Base-by-base conservation (phyloP, 1,140 invertebrate species). In the Tyrophagus putrescentiae region DNA sequence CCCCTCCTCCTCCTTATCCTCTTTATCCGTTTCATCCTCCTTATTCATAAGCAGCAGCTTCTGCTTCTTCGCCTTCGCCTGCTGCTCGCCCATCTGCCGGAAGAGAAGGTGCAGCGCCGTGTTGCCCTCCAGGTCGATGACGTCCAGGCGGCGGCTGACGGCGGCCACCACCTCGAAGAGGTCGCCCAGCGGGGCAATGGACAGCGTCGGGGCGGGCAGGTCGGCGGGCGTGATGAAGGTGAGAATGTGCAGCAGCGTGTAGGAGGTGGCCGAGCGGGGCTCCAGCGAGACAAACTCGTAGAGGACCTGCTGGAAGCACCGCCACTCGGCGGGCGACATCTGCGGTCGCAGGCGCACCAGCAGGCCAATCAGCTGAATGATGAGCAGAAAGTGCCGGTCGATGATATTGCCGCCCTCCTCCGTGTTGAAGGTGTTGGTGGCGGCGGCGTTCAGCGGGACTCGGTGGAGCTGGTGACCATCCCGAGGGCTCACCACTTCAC, bases 71-170 rank as follows among this genome's bases (percentile, higher is more conserved):
- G 13, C 75, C 72, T 41, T 71, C 72, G 31, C 77, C 75, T 56
- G 69, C 69, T 56, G 78, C 80, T 70, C 85, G 87, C 29, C 84
- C 85, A 64, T 93, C 77, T 74, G 93, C 89, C 52, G 94, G 72
- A 6, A 84, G 78, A n/a, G 83, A 84, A 73, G 57, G 25, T 54
- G 52, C 25, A 54, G 25, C n/a, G 52, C 25, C 25, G 52, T 54
- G 25, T 54, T 54, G 21, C 52, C 52, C 2, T 34, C 7, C 3
- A 54, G 32, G 13, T 54, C 52, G 3, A 54, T 27, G 13, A 31
- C 4, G 28, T 54, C 25, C 3, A 54, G 13, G 27, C 39, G 32
- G 13, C 16, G 11, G 39, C 28, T 31, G 3, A 54, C 13, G 21
- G 32, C 52, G 3, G 39, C 52, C 16, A 54, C 25, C 2, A 32